Evolutionary conservation across 2,888 invertebrate genomes (phyloP).

Genomic region (Tholera decimalis): DNA sequence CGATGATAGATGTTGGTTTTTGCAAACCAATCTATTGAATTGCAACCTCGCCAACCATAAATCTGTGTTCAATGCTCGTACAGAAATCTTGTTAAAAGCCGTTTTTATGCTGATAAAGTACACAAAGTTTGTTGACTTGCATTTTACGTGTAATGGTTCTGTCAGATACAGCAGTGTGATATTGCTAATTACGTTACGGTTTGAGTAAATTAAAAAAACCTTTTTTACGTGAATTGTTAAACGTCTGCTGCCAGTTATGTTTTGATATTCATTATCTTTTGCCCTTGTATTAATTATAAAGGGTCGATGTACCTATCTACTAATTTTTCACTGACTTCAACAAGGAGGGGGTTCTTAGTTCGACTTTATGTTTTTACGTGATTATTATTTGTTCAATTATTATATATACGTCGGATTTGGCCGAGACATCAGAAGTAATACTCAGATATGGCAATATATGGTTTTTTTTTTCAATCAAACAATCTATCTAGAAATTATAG

Average conservation of each 20-base stretch:
- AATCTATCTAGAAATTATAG: too few species aligned
- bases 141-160: conserved; percentile 36
- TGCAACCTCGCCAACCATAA: conserved; percentile 67
- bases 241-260: background rate
- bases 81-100: conserved; percentile 49
- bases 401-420: too few species aligned
- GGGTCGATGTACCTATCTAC: too few species aligned
- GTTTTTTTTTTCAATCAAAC: too few species aligned
- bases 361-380: too few species aligned
- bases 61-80: conserved; percentile 58
- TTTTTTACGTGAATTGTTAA: background rate
- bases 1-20: conserved; percentile 69
- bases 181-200: conserved; percentile 23
- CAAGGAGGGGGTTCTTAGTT: too few species aligned
- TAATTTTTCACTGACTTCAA: too few species aligned
- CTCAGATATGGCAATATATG: too few species aligned
- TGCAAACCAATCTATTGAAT: conserved; percentile 66
- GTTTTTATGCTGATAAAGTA: conserved; percentile 40
- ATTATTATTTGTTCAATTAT: too few species aligned
- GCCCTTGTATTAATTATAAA: too few species aligned
- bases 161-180: conserved; percentile 8
- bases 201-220: background rate
- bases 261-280: too few species aligned
- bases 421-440: too few species aligned
- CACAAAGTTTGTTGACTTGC: conserved; percentile 35